phyloP scores from a whole-genome alignment of 2,113 vertebrate genomes.

The Orycteropus afer region DNA sequence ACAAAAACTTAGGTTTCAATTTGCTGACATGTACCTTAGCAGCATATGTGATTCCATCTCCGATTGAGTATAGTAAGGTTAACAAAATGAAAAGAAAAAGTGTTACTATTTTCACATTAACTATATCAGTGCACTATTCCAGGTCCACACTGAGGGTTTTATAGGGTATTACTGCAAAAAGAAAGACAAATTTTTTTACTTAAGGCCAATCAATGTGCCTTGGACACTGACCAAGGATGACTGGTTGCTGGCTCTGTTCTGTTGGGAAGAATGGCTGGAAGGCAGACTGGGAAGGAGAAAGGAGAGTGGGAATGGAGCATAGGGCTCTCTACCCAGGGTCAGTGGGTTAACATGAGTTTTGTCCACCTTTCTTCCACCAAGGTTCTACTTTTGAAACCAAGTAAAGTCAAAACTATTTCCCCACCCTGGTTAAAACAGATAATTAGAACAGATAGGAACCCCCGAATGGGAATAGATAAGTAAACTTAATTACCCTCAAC shows the following conservation, averaged over 20 bases:
- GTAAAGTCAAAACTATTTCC: no score
- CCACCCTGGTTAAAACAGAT: no score
- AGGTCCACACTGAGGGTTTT: background rate
- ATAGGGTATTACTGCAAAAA: background rate
- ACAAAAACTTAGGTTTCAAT: background rate
- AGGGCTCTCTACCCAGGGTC: no score
- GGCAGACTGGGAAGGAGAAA: background rate
- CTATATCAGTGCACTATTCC: no score
- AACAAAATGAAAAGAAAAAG: background rate
- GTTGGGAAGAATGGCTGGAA: background rate
- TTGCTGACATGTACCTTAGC: background rate
- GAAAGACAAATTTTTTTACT: background rate
- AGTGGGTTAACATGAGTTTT: no score
- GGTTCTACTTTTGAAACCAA: no score
- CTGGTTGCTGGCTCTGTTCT: background rate
- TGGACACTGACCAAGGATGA: background rate
- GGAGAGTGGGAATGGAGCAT: no score
- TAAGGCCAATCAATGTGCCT: background rate
- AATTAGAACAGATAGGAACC: no score
- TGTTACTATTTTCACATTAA: background rate
- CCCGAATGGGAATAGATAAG: no score
- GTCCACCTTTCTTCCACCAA: no score
- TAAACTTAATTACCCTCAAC: no score
- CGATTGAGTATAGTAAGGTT: background rate
- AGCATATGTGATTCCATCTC: background rate